Conservation (phyloP, 2,797 vertebrate species). For the Chaetodon trifasciatus region DNA sequence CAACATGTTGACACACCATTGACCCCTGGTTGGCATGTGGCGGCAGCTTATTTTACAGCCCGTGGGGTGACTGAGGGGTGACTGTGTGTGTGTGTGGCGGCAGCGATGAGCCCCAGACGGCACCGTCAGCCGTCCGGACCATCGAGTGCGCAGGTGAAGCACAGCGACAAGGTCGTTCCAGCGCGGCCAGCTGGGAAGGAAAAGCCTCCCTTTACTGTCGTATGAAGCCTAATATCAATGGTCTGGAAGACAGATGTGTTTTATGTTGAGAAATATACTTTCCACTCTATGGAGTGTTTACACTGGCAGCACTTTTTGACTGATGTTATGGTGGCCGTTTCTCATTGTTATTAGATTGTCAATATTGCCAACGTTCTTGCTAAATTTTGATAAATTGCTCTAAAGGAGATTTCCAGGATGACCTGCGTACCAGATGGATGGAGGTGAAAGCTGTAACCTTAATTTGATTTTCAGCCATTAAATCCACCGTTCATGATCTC, state of each 20-base stretch:
- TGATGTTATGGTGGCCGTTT: conserved; percentile 64
- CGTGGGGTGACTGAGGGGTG: conserved; percentile 61
- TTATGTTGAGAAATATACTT: conserved; percentile 66
- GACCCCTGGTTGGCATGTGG: conserved; percentile 70
- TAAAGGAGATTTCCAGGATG: conserved; percentile 57
- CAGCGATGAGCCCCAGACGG: conserved; percentile 40
- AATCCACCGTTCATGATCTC: conserved; percentile 52
- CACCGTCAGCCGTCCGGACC: conserved; percentile 41
- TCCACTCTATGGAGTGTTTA: conserved; percentile 69
- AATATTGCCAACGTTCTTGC: conserved; percentile 54
- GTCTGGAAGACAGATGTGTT: conserved; percentile 75
- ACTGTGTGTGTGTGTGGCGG: conserved; percentile 46
- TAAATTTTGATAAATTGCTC: conserved; percentile 63
- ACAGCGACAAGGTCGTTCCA: conserved; percentile 58
- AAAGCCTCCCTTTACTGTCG: conserved; percentile 55
- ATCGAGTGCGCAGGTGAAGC: conserved; percentile 71
- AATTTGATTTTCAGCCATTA: conserved; percentile 57
- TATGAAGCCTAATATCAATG: conserved; percentile 44
- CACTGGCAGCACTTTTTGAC: conserved; percentile 64
- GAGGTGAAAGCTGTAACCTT: conserved; percentile 40
- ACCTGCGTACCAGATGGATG: conserved; percentile 47
- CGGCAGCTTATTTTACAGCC: conserved; percentile 70
- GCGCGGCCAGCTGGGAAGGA: conserved; percentile 42
- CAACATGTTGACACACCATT: conserved; percentile 63
- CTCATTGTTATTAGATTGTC: conserved; percentile 73